Conservation (phyloP, 1,140 invertebrate species). For the Drosophila eugracilis region DNA sequence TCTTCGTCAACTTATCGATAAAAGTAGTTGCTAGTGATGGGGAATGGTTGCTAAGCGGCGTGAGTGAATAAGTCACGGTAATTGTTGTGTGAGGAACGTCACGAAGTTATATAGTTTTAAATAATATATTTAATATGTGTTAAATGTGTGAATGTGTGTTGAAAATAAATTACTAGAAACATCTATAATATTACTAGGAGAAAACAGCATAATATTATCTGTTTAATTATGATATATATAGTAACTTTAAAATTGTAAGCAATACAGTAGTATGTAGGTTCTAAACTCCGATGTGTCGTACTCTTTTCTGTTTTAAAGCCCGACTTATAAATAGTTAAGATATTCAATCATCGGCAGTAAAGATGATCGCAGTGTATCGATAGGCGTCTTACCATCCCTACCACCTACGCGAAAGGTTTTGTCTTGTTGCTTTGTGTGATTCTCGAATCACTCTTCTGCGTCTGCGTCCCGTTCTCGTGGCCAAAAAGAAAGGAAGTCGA, state of each 20-base stretch:
- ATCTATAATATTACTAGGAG: no score
- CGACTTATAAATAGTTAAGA: no score
- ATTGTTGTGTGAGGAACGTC: not conserved
- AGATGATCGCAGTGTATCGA: slow-evolving; percentile 15
- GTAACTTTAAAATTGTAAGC: no score
- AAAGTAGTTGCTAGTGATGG: slow-evolving; percentile 37
- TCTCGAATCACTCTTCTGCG: slow-evolving; percentile 49
- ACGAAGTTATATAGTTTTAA: not conserved
- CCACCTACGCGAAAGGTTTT: slow-evolving; percentile 44
- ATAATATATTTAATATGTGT: no score
- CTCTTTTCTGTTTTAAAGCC: no score
- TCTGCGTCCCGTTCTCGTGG: slow-evolving; percentile 51
- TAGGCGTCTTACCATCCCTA: slow-evolving; percentile 9
- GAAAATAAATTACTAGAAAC: not conserved
- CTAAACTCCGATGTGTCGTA: no score
- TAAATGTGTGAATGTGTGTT: no score
- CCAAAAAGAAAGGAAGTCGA: slow-evolving; percentile 37
- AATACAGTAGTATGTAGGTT: no score
- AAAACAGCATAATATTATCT: no score
- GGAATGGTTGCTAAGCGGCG: slow-evolving; percentile 13
- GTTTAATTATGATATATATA: no score
- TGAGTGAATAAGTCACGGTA: not conserved
- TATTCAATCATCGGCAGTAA: not conserved
- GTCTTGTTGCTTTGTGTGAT: slow-evolving; percentile 45
- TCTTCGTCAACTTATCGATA: slow-evolving; percentile 60